Base-by-base conservation (phyloP, 2,888 invertebrate species). In the Melanchra persicariae region DNA sequence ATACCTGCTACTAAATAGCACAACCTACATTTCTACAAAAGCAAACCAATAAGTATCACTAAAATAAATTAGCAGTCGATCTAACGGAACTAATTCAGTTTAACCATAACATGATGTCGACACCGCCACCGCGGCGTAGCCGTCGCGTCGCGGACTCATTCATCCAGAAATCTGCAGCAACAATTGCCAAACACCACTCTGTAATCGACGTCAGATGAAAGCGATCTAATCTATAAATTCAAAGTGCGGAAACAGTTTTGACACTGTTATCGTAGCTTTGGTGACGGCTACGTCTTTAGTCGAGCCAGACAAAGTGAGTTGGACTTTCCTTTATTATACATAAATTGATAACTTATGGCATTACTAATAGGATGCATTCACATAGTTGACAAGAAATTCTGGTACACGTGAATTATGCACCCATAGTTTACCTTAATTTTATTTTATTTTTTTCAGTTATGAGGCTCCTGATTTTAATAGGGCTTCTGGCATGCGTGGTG, bases 111-210 rank as follows among this genome's bases (percentile, higher is more conserved):
- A 83, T 82, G 91, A 93, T 95, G 95, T 95, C 93, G 95, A 91
- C 95, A 95, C 85, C 84, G 79, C 86, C 79, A 83, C 85, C 85
- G 90, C 87, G 91, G 49, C 63, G 80, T 86, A 52, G 66, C 84
- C 85, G 90, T 85, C 92, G 87, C 85, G 90, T 85, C 92, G 87
- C 91, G 88, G 87, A 91, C 84, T 88, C 95, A 94, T 88, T 95
- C 95, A 92, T 88, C 95, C 96, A 96, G 95, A 96, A 96, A 95
- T 91, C 91, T 90, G 89, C 91, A 90, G 93, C 92, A 94, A 93
- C 87, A 90, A 93, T 96, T 95, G 94, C 95, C 87, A 95, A 93
- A 95, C 91, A 93, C 90, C 90, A 83, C 89, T 91, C 92, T 92
- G 96, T 92, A 96, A 96, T 92, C 93, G 91, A 87, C 90, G 85